Evolutionary conservation across 2,797 vertebrate genomes (phyloP), one percentile per base, ranked within the genome.

Genomic region (Microchirus variegatus): DNA sequence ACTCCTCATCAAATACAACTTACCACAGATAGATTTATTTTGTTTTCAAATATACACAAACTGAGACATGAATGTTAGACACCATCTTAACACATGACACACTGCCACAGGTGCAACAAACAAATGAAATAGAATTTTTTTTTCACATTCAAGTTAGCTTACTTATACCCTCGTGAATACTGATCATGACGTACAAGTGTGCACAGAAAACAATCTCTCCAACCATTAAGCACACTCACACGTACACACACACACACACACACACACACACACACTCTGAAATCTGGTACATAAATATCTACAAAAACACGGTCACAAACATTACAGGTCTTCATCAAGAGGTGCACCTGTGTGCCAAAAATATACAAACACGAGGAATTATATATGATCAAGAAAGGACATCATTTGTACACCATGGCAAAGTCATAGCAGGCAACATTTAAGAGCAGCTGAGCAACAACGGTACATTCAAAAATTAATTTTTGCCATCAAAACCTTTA

Each of bases 391-490:
- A 80, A 86, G 85, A 87, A 85, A 84, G 81, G 84, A 89, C 86
- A 89, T 91, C 87, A 84, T 91, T 83, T 88, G 82, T 88, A 92
- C 87, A 90, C 81, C 56, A 84, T 88, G 88, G 89, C 84, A 89
- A 83, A 88, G 78, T 73, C 53, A 88, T 64, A 85, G 90, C 90
- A 91, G 87, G 86, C 85, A 69, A 89, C 80, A 89, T 61, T 84
- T 79, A 86, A 83, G 79, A 92, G 89, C 87, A 91, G 89, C 86
- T 81, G 74, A 87, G 85, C 81, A 78, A 89, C 89, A 78, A 88
- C 61, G 26, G 79, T 91, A 94, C 91, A 93, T 92, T 93, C 92
- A 92, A 69, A 85, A 80, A 75, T 78, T 71, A 59, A 87, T 67
- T 75, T 75, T 73, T 58, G 69, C 83, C 78, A 83, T 64, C 61